Conservation (phyloP, 2,888 invertebrate genomes). For the Agrochola lota region DNA sequence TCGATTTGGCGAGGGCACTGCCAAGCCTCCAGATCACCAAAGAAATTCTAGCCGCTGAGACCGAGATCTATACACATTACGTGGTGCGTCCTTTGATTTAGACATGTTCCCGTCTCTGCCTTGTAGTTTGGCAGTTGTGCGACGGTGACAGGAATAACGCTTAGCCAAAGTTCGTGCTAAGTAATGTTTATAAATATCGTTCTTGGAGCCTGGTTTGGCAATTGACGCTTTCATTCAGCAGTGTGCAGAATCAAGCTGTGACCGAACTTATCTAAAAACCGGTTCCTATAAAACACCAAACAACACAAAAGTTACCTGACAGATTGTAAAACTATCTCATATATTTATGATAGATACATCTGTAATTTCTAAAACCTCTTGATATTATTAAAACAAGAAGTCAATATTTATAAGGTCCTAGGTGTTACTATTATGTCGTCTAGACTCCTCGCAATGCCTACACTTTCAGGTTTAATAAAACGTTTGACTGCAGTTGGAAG, state of each 20-base stretch:
- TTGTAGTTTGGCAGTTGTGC: not conserved
- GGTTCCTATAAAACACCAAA: not conserved
- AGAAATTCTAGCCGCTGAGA: not conserved
- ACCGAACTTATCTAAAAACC: no score
- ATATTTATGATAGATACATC: not conserved
- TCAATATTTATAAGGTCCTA: conserved; percentile 57
- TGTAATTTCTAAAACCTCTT: conserved; percentile 10
- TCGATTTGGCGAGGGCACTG: no score
- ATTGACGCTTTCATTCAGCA: not conserved
- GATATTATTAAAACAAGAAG: conserved; percentile 3
- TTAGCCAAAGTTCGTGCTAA: not conserved
- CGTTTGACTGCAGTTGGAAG: conserved; percentile 41
- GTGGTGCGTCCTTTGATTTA: not conserved
- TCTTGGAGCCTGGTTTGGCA: not conserved
- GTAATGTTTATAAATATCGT: not conserved
- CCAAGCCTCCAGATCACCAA: no score
- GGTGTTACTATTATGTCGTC: conserved; percentile 56
- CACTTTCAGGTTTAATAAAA: conserved; percentile 47
- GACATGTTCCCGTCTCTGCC: not conserved
- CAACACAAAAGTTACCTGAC: not conserved
- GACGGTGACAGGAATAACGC: not conserved
- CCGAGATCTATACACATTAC: not conserved
- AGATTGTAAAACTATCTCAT: not conserved
- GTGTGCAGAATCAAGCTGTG: no score
- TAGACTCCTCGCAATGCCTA: conserved; percentile 58